phyloP scores from a whole-genome alignment of 2,113 vertebrate species.

The Oncorhynchus clarkii region DNA sequence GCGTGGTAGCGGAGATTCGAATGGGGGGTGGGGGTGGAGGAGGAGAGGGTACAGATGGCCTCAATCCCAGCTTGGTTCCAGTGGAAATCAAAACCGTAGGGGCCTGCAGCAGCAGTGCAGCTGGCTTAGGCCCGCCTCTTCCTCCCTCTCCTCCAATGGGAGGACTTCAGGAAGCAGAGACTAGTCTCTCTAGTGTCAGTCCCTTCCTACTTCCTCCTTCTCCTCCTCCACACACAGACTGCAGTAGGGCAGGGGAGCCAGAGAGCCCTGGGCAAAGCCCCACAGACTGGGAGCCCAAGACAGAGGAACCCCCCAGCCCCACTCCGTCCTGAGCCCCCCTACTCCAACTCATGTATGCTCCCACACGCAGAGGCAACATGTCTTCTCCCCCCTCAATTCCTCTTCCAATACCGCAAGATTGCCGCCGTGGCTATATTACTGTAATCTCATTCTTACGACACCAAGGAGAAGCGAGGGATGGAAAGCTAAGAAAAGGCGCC shows the following conservation, averaged over 20 bases:
- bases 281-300: constrained; percentile 45
- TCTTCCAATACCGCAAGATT: background rate
- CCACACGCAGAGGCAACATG: background rate
- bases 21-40: constrained; percentile 24
- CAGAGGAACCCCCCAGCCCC: constrained; percentile 13
- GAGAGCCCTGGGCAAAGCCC: constrained; percentile 26
- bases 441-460: background rate
- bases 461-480: background rate
- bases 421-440: background rate
- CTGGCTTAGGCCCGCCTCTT: background rate
- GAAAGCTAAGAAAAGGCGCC: background rate
- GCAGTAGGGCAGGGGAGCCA: constrained; percentile 5
- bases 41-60: background rate
- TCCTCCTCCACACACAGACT: constrained; percentile 42
- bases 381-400: background rate
- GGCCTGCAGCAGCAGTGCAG: background rate
- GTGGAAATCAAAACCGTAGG: constrained; percentile 50
- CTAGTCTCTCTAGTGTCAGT: background rate
- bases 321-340: constrained; percentile 54
- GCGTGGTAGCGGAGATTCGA: constrained; percentile 30
- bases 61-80: constrained; percentile 47
- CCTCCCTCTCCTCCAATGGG: no score
- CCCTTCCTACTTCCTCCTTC: background rate
- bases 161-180: constrained; percentile 14
- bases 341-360: background rate